These are phyloP conservation scores for Acanthosepion esculentum DNA, from an alignment of 2,888 invertebrate species.

Conservation along the genomic window DNA sequence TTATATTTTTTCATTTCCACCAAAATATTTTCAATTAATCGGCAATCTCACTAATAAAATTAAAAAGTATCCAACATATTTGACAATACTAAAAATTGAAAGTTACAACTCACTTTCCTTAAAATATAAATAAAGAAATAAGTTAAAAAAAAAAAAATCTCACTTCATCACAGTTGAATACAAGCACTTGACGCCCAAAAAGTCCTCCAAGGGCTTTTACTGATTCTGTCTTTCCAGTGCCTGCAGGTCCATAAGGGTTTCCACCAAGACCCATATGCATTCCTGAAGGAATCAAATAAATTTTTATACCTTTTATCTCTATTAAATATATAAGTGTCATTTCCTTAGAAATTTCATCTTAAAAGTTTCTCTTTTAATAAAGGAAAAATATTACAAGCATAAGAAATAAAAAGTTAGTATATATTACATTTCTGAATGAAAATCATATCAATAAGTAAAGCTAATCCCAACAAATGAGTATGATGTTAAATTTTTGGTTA, in stretches of 20 bases:
- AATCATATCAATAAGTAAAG: no score
- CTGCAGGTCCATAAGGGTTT: conserved; percentile 99
- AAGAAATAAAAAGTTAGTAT: no score
- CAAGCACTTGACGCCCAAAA: conserved; percentile 85
- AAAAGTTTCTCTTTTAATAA: background rate
- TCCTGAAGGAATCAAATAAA: conserved; percentile 76
- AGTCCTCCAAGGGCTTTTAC: conserved; percentile 90
- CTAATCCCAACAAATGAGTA: no score
- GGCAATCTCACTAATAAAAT: background rate
- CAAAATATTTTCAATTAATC: background rate
- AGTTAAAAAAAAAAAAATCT: conserved; percentile 48
- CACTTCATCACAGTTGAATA: conserved; percentile 88
- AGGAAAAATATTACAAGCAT: background rate
- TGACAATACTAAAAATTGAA: background rate
- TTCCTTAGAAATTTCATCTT: background rate
- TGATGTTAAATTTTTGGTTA: no score
- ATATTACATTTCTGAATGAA: no score
- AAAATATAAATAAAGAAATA: background rate
- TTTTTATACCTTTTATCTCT: background rate
- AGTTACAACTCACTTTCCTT: background rate
- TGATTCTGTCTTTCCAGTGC: conserved; percentile 98
- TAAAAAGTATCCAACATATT: background rate
- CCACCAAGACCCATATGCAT: conserved; percentile 97
- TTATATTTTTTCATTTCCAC: no score
- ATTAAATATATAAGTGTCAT: background rate